Percentiles rank a stretch among this genome's conserved stretches.
phyloP scores from a whole-genome alignment of 2,797 vertebrate species.

The Distichodus sexfasciatus region DNA sequence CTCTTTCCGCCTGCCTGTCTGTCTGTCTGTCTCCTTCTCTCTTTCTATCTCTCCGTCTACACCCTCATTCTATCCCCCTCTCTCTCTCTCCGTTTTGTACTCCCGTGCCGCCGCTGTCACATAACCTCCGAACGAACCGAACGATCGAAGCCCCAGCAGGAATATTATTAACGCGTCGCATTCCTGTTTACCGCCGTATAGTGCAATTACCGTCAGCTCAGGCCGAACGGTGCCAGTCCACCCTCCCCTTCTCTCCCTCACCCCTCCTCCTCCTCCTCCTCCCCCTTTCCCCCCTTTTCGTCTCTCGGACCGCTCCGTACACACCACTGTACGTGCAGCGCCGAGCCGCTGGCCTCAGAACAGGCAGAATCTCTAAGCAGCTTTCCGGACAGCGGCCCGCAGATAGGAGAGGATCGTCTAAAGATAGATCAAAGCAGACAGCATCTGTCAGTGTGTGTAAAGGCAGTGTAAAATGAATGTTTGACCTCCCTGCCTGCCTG shows the following conservation, averaged over 20 bases:
- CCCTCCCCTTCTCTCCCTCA: no score
- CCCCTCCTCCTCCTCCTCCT: no score
- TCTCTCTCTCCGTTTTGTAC: neutral
- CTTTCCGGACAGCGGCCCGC: constrained; percentile 49
- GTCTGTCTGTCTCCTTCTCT: neutral
- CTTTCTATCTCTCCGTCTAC: neutral
- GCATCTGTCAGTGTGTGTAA: constrained; percentile 57
- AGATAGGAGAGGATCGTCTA: constrained; percentile 49
- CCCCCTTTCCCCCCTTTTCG: no score
- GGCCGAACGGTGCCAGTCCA: constrained; percentile 24
- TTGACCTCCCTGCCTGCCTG: no score
- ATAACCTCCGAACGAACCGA: constrained; percentile 18
- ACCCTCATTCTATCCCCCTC: neutral
- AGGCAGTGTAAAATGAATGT: constrained; percentile 52
- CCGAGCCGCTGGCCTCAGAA: constrained; percentile 27
- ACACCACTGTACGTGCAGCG: constrained; percentile 5
- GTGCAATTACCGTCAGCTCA: constrained; percentile 21
- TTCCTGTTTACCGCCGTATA: constrained; percentile 24
- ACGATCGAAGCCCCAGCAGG: neutral
- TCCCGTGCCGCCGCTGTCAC: neutral
- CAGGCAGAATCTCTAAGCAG: constrained; percentile 50
- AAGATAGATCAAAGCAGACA: constrained; percentile 61
- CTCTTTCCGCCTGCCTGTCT: neutral
- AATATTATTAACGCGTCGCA: constrained; percentile 9
- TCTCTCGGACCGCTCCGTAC: no score